Base-by-base conservation (phyloP, 2,113 vertebrate species). In the Tragelaphus buxtoni region DNA sequence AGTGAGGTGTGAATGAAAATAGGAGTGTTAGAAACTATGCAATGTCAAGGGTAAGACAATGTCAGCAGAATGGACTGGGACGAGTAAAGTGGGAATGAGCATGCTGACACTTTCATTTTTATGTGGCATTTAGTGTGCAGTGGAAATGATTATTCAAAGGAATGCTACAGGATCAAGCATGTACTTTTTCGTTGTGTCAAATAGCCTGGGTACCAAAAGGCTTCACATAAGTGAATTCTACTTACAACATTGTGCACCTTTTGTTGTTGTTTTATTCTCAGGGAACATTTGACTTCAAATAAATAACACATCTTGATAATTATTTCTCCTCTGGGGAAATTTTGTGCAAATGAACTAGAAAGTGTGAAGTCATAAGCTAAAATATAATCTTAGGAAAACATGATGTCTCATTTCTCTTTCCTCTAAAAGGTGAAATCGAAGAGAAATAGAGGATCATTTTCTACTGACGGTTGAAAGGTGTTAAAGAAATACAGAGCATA, bases 231-330 rank as follows among this genome's bases (percentile, higher is more conserved):
- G 7, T 79, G 26, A 76, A 87, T 88, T 87, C 45, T 63, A 47
- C 5, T 20, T 65, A 39, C 32, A 2, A 74, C 14, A 53, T 7
- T 35, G 53, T 76, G 18, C 22, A 32, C 0, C 14, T 76, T 90
- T 74, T 95, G 14, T 86, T 96, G 14, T 86, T 84, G 13, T 87
- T 88, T 95, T 93, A 32, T 95, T 28, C 14, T 63, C 81, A 32
- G 82, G 42, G 49, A 76, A 51, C 56, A 88, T 63, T 61, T 94
- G 42, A 79, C 55, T 5, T 91, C 16, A 35, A 3, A 86, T 49
- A 88, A 88, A 39, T 47, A 76, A 82, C 79, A 49, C 61, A 77
- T 14, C 7, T 80, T 91, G 53, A 88, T 74, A 60, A 80, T 72
- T 61, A 56, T 61, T 81, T 58, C 51, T 87, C 14, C n/a, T 58